Evolutionary conservation across 2,888 invertebrate genomes (phyloP), one percentile per base, ranked within the genome.

Genomic region (Lycocerus yunnanus): DNA sequence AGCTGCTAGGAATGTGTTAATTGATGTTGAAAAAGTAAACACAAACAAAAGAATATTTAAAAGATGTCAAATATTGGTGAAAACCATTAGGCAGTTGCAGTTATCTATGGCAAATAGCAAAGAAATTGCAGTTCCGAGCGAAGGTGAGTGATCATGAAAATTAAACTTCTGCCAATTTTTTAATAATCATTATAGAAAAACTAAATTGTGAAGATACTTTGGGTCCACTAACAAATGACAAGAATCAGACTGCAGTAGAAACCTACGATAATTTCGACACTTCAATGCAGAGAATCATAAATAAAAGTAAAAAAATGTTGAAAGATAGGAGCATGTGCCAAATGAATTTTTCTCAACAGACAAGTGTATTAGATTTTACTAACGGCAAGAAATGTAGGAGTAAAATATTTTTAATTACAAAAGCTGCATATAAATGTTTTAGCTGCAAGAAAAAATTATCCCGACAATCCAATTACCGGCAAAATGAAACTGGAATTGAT

Each of bases 271-370:
- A 43, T 43, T 43, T n/a, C 1, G 43, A 43, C 43, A 43, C 13
- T 63, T 14, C 16, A 13, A 63, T 85, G 58, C 80, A 82, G 20
- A 81, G 83, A 18, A 82, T 85, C 13, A 80, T 83, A 16, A 78
- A 78, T 16, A 81, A 81, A 77, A 84, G 85, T 13, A 81, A 83
- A 76, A 78, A 84, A 74, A 82, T 86, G 68, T 73, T 85, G 18
- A 83, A 84, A 79, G 83, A 86, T 65, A 78, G 85, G 18, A 86
- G 86, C 75, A 81, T 86, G 43, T 21, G 61, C 18, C 61, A 63
- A n/a, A 9, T 13, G 9, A 63, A 63, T 24, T 66, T 43, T 15
- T 20, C 66, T 5, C 6, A 27, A 8, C 66, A 14, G 13, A 24
- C 24, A 24, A 66, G 24, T 14, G 6, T 1, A 1, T 18, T 66